Percentiles rank a stretch among this genome's conserved stretches.
Evolutionary conservation across 2,888 invertebrate species (phyloP).

Genomic region (Lithosia quadra): DNA sequence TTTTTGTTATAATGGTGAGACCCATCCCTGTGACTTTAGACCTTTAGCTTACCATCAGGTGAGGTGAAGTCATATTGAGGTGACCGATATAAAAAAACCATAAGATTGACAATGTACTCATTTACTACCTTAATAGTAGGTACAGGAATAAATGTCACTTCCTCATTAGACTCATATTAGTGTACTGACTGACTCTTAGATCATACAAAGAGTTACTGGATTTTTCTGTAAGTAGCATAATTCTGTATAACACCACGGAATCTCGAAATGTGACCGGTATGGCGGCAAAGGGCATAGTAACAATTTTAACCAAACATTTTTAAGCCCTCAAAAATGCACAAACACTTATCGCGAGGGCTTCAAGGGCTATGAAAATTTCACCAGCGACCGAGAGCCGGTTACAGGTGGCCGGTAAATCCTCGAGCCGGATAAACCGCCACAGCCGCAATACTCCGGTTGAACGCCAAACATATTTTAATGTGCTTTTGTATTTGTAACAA

Average conservation of each 20-base stretch:
- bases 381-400: slow-evolving; percentile 57
- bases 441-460: slow-evolving; percentile 50
- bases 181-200: background rate
- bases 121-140: too few species aligned
- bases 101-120: too few species aligned
- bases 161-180: background rate
- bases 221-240: background rate
- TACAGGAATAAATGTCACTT: background rate
- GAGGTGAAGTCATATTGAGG: too few species aligned
- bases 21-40: too few species aligned
- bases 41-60: too few species aligned
- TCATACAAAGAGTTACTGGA: background rate
- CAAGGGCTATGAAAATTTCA: slow-evolving; percentile 75
- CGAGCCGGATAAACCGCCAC: slow-evolving; percentile 64
- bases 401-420: slow-evolving; percentile 79
- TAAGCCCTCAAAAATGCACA: slow-evolving; percentile 68
- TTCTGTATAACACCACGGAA: background rate
- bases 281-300: slow-evolving; percentile 23
- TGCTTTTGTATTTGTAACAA: slow-evolving; percentile 46
- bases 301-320: slow-evolving; percentile 42
- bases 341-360: slow-evolving; percentile 62
- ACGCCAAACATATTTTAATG: slow-evolving; percentile 52
- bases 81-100: too few species aligned
- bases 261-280: background rate
- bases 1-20: too few species aligned